Evolutionary conservation across 2,113 vertebrate species (phyloP).

Genomic region (Cyprinus carpio): DNA sequence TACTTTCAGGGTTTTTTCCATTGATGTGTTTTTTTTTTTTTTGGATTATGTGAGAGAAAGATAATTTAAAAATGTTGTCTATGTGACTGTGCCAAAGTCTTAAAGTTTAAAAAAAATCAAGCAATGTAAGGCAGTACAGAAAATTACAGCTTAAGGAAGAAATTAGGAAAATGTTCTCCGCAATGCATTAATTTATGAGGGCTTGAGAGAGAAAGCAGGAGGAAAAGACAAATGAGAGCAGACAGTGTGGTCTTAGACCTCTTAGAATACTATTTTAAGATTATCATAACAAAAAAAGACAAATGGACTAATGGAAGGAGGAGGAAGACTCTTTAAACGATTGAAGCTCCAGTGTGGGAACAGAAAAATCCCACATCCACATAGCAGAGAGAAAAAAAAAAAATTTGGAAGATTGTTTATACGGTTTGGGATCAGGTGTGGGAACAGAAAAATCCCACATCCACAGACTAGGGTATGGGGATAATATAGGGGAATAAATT

Average conservation of each 20-base stretch:
- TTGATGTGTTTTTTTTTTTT: neutral
- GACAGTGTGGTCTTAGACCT: neutral
- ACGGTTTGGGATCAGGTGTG: too few relatives aligned
- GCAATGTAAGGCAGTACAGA: slow-evolving; percentile 7
- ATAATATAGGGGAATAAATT: too few relatives aligned
- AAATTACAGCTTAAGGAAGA: slow-evolving; percentile 37
- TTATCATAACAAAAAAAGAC: neutral
- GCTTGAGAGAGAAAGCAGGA: neutral
- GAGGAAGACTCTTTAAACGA: neutral
- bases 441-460: too few relatives aligned
- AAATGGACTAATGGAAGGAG: slow-evolving; percentile 7
- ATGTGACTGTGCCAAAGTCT: slow-evolving; percentile 32
- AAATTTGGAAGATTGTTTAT: too few relatives aligned
- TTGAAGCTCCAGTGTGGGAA: neutral
- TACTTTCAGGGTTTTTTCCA: neutral
- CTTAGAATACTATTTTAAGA: slow-evolving; percentile 29
- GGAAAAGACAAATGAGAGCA: slow-evolving; percentile 6
- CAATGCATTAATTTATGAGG: slow-evolving; percentile 69
- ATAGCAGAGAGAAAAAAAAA: neutral
- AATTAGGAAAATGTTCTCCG: slow-evolving; percentile 48
- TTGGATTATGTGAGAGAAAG: slow-evolving; percentile 7
- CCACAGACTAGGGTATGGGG: too few relatives aligned
- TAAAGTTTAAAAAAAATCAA: slow-evolving; percentile 41
- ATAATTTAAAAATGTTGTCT: slow-evolving; percentile 46
- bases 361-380: slow-evolving; percentile 1